Percentiles rank a stretch among this genome's conserved stretches.
Conservation (phyloP, 2,888 invertebrate genomes). For the Euplagia quadripunctaria region DNA sequence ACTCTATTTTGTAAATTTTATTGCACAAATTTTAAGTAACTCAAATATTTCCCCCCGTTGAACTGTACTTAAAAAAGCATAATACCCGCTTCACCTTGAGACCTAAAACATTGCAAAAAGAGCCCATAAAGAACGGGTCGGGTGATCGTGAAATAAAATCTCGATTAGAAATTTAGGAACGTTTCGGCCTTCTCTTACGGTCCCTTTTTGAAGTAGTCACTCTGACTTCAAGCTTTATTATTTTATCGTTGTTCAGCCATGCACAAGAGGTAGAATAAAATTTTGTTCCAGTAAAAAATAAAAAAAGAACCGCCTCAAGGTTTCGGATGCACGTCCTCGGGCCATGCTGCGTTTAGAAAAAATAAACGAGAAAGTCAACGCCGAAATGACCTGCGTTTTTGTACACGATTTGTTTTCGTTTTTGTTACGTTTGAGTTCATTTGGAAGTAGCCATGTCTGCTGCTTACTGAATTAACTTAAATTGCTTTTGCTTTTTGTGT, state of each 20-base stretch:
- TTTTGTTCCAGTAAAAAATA: constrained; percentile 73
- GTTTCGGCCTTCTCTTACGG: constrained; percentile 74
- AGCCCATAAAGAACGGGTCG: constrained; percentile 72
- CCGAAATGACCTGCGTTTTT: constrained; percentile 87
- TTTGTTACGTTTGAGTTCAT: constrained; percentile 87
- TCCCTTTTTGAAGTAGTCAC: constrained; percentile 73
- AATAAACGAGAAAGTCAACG: constrained; percentile 84
- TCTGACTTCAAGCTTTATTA: constrained; percentile 76
- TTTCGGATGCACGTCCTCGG: constrained; percentile 85
- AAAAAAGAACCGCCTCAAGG: constrained; percentile 75
- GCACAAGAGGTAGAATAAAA: constrained; percentile 78
- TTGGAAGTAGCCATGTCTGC: constrained; percentile 85
- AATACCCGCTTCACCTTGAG: constrained; percentile 75
- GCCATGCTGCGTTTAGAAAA: constrained; percentile 78
- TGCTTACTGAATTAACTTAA: constrained; percentile 86
- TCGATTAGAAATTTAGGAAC: constrained; percentile 82
- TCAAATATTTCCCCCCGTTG: constrained; percentile 51
- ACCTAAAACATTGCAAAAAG: constrained; percentile 75
- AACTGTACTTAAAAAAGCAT: constrained; percentile 59
- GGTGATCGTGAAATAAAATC: constrained; percentile 78
- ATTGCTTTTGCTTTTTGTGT: constrained; percentile 78
- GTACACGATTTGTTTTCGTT: constrained; percentile 85
- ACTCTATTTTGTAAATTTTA: constrained; percentile 56
- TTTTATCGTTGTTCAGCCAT: constrained; percentile 82
- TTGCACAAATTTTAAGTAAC: constrained; percentile 53